phyloP scores from a whole-genome alignment of 2,113 vertebrate species.

The Delphinus delphis region DNA sequence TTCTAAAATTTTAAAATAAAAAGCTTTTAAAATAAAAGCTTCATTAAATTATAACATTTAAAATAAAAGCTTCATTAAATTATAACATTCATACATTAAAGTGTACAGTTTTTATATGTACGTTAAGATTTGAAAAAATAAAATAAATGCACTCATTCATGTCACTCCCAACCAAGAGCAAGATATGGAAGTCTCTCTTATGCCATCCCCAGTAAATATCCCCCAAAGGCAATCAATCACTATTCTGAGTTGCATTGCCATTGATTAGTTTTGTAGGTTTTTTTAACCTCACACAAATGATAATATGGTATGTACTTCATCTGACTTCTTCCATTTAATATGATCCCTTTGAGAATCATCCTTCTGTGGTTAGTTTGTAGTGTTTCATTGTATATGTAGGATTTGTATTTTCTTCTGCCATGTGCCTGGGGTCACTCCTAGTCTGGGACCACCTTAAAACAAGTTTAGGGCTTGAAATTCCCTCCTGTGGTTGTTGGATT shows the following conservation, averaged over 20 bases:
- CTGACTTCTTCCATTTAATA: not conserved
- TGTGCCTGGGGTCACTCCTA: not conserved
- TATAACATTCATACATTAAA: not conserved
- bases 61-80: not conserved
- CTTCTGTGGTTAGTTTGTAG: not conserved
- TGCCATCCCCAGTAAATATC: not conserved
- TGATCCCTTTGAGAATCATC: not conserved
- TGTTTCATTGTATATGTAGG: not conserved
- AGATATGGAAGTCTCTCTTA: not conserved
- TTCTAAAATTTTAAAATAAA: not conserved
- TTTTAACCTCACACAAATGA: not conserved
- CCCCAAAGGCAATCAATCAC: not conserved
- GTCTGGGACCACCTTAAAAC: not conserved
- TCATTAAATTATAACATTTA: not conserved
- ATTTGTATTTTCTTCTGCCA: conserved; percentile 26
- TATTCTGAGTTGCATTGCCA: not conserved
- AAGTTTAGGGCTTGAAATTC: not conserved
- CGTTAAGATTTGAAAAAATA: not conserved
- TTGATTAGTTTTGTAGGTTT: not conserved
- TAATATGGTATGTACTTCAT: not conserved
- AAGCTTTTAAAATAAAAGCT: not conserved
- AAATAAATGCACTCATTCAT: not conserved
- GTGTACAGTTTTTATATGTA: not conserved
- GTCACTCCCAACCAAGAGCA: not conserved
- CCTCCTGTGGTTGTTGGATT: not conserved